Evolutionary conservation across 2,888 invertebrate genomes (phyloP).

Genomic region (Camponotus fellah): DNA sequence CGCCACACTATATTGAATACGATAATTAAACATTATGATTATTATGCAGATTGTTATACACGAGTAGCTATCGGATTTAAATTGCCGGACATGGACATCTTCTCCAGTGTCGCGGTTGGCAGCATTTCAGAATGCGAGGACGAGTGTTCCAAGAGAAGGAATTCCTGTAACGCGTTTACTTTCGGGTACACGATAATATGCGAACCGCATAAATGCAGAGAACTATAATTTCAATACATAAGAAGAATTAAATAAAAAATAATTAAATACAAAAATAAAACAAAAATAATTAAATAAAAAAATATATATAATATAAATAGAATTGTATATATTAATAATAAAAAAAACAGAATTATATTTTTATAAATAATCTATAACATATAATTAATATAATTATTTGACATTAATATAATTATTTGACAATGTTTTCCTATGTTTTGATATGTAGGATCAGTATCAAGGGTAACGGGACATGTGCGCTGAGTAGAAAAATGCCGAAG

Average conservation of each 20-base stretch:
- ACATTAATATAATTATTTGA: background rate
- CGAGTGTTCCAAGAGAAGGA: constrained; percentile 86
- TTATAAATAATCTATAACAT: background rate
- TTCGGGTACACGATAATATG: constrained; percentile 86
- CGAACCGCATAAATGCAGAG: background rate
- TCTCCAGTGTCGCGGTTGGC: constrained; percentile 82
- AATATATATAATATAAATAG: background rate
- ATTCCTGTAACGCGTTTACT: constrained; percentile 86
- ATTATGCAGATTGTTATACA: constrained; percentile 87
- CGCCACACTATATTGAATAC: background rate
- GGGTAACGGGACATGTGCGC: constrained; percentile 89
- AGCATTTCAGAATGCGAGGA: constrained; percentile 86
- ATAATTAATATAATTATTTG: background rate
- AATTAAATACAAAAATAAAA: too few relatives aligned
- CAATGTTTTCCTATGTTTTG: background rate
- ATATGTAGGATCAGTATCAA: constrained; percentile 87
- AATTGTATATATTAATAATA: background rate
- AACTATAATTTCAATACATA: background rate
- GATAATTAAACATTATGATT: constrained; percentile 21
- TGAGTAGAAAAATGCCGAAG: constrained; percentile 86
- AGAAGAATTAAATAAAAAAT: too few relatives aligned
- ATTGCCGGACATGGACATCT: constrained; percentile 84
- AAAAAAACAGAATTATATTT: background rate
- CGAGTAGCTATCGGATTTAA: constrained; percentile 87
- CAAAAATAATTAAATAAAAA: too few relatives aligned